These are phyloP conservation scores for Orbicella faveolata DNA, from an alignment of 64 coral and sea anemone species.

Conservation along the genomic window DNA sequence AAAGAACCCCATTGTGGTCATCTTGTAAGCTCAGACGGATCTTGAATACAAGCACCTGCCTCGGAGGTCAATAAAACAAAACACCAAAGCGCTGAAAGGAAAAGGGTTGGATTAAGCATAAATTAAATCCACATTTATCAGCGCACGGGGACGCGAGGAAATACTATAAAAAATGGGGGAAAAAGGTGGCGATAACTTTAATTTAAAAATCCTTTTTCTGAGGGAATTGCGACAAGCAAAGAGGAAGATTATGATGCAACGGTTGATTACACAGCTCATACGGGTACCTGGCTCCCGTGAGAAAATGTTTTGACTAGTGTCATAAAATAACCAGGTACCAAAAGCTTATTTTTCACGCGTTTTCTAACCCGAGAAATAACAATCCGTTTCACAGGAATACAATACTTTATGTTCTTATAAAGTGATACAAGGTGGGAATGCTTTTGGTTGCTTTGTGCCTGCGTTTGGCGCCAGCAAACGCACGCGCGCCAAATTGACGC, in stretches of 20 bases:
- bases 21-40: background rate
- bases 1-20: background rate
- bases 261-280: background rate
- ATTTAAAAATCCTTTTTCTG: background rate
- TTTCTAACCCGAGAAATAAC: background rate
- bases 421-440: background rate
- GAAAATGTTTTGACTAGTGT: conserved; percentile 6
- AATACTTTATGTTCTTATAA: background rate
- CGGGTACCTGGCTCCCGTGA: conserved; percentile 3
- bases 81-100: background rate
- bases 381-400: background rate
- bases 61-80: background rate
- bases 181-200: background rate
- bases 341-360: background rate
- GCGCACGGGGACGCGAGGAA: background rate
- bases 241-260: background rate
- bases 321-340: conserved; percentile 17
- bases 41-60: background rate
- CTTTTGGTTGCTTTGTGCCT: no score
- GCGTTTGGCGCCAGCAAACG: background rate
- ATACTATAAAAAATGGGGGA: background rate
- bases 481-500: background rate
- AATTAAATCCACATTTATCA: background rate
- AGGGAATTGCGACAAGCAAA: background rate
- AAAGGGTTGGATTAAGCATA: background rate